phyloP scores from a whole-genome alignment of 2,113 vertebrate species.

The Apteryx mantelli region DNA sequence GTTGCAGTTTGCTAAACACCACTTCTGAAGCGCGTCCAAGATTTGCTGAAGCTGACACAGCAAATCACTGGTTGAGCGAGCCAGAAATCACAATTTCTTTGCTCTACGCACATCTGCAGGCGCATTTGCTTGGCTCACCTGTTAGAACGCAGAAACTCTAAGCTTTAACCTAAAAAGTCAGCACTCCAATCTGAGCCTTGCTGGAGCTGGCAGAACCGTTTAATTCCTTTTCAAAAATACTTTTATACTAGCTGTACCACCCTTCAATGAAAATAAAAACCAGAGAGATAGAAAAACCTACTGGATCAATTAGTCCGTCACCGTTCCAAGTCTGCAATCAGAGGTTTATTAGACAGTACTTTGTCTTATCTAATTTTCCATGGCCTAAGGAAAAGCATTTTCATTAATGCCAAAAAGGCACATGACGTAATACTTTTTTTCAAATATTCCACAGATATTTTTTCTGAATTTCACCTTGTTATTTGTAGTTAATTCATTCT shows the following conservation, averaged over 20 bases:
- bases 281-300: background rate
- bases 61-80: conserved; percentile 28
- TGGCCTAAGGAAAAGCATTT: background rate
- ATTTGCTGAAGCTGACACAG: conserved; percentile 11
- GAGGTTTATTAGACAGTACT: background rate
- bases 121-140: background rate
- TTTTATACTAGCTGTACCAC: background rate
- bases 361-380: background rate
- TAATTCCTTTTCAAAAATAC: background rate
- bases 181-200: background rate
- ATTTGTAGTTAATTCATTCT: background rate
- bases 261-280: background rate
- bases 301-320: background rate
- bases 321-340: background rate
- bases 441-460: background rate
- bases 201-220: background rate
- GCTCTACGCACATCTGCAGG: background rate
- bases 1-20: background rate
- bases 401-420: background rate
- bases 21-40: conserved; percentile 2
- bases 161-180: conserved; percentile 22
- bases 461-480: background rate
- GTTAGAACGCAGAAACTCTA: background rate
- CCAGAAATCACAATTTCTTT: conserved; percentile 42
- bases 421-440: background rate